Evolutionary conservation across 2,113 vertebrate genomes (phyloP).

Genomic region (Otis tarda): DNA sequence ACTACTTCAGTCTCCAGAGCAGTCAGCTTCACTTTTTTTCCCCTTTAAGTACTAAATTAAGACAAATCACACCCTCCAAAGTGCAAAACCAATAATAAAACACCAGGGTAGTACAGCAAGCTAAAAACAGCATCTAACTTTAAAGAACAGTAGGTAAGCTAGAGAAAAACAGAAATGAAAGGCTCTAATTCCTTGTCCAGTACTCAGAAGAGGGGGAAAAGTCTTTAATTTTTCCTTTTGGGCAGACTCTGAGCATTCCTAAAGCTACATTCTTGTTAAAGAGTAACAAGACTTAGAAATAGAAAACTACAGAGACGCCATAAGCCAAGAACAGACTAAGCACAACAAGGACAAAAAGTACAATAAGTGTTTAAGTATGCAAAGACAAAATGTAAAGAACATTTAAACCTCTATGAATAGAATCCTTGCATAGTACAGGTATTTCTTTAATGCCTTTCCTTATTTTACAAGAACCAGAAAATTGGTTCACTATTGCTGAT

Average conservation of each 20-base stretch:
- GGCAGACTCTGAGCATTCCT: background rate
- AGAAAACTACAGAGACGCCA: background rate
- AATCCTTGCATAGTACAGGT: background rate
- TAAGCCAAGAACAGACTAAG: background rate
- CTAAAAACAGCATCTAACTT: background rate
- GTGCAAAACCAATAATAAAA: background rate
- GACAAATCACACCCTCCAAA: background rate
- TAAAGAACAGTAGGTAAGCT: background rate
- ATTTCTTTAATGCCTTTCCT: background rate
- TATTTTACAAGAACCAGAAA: conserved; percentile 20
- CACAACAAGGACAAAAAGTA: background rate
- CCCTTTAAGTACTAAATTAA: background rate
- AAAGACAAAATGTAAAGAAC: background rate
- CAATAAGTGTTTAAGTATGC: background rate
- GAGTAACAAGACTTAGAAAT: background rate
- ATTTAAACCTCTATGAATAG: background rate
- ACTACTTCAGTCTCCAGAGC: background rate
- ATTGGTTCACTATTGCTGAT: background rate
- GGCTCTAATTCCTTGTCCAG: background rate
- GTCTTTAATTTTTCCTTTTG: background rate
- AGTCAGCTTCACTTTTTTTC: background rate
- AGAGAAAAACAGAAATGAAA: background rate
- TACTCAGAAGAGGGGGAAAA: background rate
- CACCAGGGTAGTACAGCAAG: background rate
- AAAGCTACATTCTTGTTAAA: background rate